Conservation (phyloP, 2,797 vertebrate species). For the Darevskia nairensis region DNA sequence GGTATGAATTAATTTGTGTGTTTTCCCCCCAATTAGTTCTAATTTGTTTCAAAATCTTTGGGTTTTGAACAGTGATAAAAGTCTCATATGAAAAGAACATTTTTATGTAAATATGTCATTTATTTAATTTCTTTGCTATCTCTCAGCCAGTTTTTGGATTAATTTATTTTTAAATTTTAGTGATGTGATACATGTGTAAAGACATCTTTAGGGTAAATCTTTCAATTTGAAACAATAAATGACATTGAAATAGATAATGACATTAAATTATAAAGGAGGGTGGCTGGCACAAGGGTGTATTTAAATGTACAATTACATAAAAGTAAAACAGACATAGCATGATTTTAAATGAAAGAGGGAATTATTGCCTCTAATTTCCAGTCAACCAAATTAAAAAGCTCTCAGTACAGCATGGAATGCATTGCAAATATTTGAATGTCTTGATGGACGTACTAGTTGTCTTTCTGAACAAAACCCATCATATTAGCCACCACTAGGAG, state of each 20-base stretch:
- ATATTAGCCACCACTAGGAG: conserved; percentile 70
- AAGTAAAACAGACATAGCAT: background rate
- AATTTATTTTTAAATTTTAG: conserved; percentile 27
- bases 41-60: conserved; percentile 62
- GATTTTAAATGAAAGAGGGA: background rate
- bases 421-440: background rate
- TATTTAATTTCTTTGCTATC: conserved; percentile 53
- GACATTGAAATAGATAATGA: background rate
- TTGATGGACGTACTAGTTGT: background rate
- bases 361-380: background rate
- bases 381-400: background rate
- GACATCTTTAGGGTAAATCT: conserved; percentile 1
- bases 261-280: background rate
- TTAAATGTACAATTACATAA: background rate
- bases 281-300: background rate
- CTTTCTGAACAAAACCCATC: conserved; percentile 55
- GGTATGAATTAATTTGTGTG: conserved; percentile 56
- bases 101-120: conserved; percentile 55
- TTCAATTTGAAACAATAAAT: conserved; percentile 12
- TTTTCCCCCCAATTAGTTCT: conserved; percentile 58
- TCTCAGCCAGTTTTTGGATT: conserved; percentile 62
- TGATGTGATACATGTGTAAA: conserved; percentile 21
- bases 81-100: conserved; percentile 37
- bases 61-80: conserved; percentile 54
- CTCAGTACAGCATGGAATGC: background rate